Percentiles rank a stretch among this genome's conserved stretches.
Conservation (phyloP, 2,797 vertebrate species). For the Apogon talboti region DNA sequence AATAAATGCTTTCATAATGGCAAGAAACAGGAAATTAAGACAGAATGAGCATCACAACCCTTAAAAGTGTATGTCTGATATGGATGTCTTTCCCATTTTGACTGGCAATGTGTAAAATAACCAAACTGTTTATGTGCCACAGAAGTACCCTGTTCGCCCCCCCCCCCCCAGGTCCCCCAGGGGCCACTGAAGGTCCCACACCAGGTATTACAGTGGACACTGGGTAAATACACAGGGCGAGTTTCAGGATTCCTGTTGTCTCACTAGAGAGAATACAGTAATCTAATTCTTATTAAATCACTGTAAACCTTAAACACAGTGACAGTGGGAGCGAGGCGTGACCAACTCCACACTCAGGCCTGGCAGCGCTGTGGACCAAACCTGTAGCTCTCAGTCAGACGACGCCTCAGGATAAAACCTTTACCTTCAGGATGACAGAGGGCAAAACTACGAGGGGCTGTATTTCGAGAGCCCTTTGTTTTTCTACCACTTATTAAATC, state of each 20-base stretch:
- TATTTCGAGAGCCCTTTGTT: accelerated
- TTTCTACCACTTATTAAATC: not conserved
- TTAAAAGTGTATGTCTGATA: no score
- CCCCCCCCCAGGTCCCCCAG: not conserved
- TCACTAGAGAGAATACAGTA: accelerated
- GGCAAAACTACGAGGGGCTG: not conserved
- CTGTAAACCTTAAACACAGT: not conserved
- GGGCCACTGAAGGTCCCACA: not conserved
- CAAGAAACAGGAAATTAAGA: no score
- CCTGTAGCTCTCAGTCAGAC: slow-evolving; percentile 32
- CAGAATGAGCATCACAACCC: no score
- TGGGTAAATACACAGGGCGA: not conserved
- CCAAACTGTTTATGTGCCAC: not conserved
- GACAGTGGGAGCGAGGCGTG: slow-evolving; percentile 1
- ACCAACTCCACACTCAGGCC: slow-evolving; percentile 38
- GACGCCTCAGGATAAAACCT: not conserved
- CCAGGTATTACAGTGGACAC: not conserved
- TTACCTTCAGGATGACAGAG: not conserved
- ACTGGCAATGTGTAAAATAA: not conserved
- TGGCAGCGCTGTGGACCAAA: slow-evolving; percentile 15
- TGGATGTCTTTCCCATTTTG: no score
- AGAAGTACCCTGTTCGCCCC: not conserved
- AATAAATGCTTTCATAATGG: no score
- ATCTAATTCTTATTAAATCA: not conserved
- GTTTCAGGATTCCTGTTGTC: not conserved